Percentiles rank a stretch among this genome's conserved stretches.
Evolutionary conservation across 2,797 vertebrate genomes (phyloP).

Genomic region (Hozukius guyotensis): DNA sequence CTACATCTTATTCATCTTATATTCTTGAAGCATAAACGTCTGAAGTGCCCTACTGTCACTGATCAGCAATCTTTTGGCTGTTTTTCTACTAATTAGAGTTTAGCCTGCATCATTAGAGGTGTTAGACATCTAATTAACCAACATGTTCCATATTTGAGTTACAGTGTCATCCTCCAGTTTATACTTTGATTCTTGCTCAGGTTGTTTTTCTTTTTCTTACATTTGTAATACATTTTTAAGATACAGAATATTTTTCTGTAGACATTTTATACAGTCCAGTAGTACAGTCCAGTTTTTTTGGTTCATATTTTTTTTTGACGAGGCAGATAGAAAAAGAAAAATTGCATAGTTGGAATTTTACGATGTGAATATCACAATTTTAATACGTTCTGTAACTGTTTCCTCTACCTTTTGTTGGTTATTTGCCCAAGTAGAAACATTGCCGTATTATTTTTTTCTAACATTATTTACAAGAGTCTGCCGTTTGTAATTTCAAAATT

Average conservation of each 20-base stretch:
- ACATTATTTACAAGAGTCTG: conserved; percentile 54
- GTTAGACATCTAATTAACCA: conserved; percentile 1
- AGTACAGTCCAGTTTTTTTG: not conserved
- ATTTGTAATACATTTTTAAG: conserved; percentile 46
- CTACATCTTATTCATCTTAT: not conserved
- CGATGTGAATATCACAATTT: not conserved
- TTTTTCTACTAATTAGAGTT: conserved; percentile 17
- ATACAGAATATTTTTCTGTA: conserved; percentile 16
- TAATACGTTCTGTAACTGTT: conserved; percentile 2
- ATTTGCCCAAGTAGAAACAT: conserved; percentile 29
- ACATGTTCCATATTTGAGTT: not conserved
- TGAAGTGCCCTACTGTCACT: conserved; percentile 14
- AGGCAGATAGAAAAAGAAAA: conserved; percentile 3
- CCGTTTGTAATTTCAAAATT: conserved; percentile 34
- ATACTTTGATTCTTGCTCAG: conserved; percentile 57
- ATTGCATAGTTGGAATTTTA: not conserved
- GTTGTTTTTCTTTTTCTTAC: conserved; percentile 34
- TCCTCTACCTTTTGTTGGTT: not conserved
- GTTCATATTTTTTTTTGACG: not conserved
- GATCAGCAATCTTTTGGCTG: not conserved
- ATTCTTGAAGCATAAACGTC: conserved; percentile 1
- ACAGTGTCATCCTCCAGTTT: conserved; percentile 2
- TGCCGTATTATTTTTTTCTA: conserved; percentile 38
- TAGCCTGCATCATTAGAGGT: not conserved
- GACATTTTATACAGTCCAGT: conserved; percentile 18